Conservation (phyloP, 2,797 vertebrate species). For the Rhinichthys osculus region DNA sequence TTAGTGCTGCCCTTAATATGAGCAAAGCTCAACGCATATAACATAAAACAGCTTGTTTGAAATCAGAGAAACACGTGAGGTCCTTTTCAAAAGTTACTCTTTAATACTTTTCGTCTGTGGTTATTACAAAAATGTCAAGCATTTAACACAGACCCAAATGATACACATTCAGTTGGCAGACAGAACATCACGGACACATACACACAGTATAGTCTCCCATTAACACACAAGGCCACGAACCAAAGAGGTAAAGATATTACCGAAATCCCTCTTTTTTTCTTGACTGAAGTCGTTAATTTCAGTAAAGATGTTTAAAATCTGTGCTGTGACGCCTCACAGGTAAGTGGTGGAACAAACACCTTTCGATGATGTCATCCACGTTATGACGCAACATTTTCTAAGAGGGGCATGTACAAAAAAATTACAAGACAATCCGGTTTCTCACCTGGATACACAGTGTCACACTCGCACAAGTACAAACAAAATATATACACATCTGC, state of each 20-base stretch:
- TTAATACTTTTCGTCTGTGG: slow-evolving; percentile 69
- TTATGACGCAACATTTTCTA: slow-evolving; percentile 66
- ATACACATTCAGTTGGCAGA: slow-evolving; percentile 50
- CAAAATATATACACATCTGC: slow-evolving; percentile 58
- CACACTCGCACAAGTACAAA: slow-evolving; percentile 42
- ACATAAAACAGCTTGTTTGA: background rate
- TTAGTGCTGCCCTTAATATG: background rate
- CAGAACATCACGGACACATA: slow-evolving; percentile 37
- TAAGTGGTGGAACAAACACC: slow-evolving; percentile 35
- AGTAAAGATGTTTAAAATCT: slow-evolving; percentile 11
- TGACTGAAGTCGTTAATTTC: slow-evolving; percentile 24
- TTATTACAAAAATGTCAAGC: slow-evolving; percentile 69
- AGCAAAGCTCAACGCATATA: background rate
- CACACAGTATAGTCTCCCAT: slow-evolving; percentile 51
- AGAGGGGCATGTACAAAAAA: slow-evolving; percentile 62
- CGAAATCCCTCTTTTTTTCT: background rate
- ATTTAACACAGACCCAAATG: slow-evolving; percentile 64
- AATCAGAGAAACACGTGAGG: background rate
- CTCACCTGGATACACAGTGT: slow-evolving; percentile 50
- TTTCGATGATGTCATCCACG: slow-evolving; percentile 67
- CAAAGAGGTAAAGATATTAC: background rate
- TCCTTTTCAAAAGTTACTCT: slow-evolving; percentile 61
- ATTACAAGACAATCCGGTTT: slow-evolving; percentile 66
- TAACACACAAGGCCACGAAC: slow-evolving; percentile 24
- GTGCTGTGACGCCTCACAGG: background rate